These are phyloP conservation scores for Marcusenius ussheri DNA, from an alignment of 2,113 vertebrate species.

Conservation along the genomic window DNA sequence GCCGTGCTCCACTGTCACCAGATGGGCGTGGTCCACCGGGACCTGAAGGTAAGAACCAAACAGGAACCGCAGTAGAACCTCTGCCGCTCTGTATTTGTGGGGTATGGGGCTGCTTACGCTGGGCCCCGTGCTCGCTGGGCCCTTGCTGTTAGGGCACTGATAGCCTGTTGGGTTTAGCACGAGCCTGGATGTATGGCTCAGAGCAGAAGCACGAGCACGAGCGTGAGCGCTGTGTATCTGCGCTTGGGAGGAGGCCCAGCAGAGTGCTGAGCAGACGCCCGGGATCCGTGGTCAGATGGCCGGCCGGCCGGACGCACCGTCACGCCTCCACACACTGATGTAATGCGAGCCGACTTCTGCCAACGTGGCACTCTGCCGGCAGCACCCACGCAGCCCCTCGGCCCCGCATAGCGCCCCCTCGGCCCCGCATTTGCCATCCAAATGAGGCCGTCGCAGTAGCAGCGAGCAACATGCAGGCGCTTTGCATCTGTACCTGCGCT, in stretches of 20 bases:
- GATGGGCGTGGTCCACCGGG: conserved; percentile 95
- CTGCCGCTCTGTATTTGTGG: not conserved
- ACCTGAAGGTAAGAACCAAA: conserved; percentile 74
- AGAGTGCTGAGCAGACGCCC: not conserved
- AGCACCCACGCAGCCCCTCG: not conserved
- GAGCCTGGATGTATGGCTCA: not conserved
- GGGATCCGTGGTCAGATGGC: not conserved
- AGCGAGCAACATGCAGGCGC: conserved; percentile 14
- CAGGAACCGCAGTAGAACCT: not conserved
- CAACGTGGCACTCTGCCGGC: not conserved
- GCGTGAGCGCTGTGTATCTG: not conserved
- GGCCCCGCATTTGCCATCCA: conserved; percentile 55
- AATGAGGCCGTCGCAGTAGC: conserved; percentile 55
- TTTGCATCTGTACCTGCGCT: conserved; percentile 33
- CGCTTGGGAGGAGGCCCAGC: not conserved
- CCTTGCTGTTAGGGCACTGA: not conserved
- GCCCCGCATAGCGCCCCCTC: not conserved
- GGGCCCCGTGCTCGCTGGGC: not conserved
- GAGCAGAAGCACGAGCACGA: too few relatives aligned
- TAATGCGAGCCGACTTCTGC: not conserved
- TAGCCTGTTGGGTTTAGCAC: not conserved
- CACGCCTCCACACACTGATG: not conserved
- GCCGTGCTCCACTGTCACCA: conserved; percentile 97
- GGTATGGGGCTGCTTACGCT: not conserved
- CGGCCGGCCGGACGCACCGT: not conserved